Percentiles rank a stretch among this genome's conserved stretches.
Conservation (phyloP, 2,888 invertebrate species). For the Noctua janthina region DNA sequence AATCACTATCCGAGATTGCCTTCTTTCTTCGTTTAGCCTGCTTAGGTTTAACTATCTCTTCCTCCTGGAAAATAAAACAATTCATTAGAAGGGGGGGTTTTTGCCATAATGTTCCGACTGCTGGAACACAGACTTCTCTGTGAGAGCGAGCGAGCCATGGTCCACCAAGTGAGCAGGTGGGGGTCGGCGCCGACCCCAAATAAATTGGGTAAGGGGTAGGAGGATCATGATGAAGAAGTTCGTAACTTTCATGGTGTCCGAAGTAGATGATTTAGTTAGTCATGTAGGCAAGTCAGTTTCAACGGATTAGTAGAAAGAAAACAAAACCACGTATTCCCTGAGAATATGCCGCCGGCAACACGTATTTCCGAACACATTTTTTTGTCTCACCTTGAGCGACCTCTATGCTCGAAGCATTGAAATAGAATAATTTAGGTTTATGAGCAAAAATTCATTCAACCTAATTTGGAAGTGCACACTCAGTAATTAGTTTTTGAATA, state of each 20-base stretch:
- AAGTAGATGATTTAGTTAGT: neutral
- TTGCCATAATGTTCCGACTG: too few species aligned
- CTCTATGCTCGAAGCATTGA: neutral
- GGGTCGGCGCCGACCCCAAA: neutral
- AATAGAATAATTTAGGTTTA: constrained; percentile 5
- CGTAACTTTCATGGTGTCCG: neutral
- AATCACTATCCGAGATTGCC: constrained; percentile 98
- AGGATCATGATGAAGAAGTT: neutral
- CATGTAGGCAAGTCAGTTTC: too few species aligned
- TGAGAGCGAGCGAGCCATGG: neutral
- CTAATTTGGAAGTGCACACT: neutral
- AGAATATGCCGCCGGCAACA: neutral
- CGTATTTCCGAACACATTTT: neutral
- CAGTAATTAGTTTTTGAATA: neutral
- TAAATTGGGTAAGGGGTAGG: neutral
- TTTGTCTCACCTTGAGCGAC: neutral
- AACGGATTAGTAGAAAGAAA: neutral
- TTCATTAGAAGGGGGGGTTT: too few species aligned
- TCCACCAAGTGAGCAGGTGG: neutral
- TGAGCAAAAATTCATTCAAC: neutral
- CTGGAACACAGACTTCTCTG: neutral
- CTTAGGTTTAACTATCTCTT: constrained; percentile 97
- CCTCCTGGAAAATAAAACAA: constrained; percentile 91
- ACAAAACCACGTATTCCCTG: neutral
- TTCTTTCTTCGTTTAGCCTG: constrained; percentile 98